These are phyloP conservation scores for Pterocles orientalis DNA, from an alignment of 2,113 vertebrate genomes.

Conservation along the genomic window DNA sequence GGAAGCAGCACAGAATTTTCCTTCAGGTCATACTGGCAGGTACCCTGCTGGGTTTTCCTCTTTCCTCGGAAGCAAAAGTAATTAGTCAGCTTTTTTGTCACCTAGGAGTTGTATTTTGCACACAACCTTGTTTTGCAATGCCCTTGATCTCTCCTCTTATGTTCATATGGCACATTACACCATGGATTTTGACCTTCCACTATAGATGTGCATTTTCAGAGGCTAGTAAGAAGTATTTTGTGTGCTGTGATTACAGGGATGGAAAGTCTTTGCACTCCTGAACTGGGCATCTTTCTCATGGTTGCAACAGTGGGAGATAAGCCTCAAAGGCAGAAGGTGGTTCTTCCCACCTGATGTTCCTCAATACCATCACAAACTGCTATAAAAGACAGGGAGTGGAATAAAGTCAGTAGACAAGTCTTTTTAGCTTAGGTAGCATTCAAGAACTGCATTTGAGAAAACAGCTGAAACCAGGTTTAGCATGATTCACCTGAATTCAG, in stretches of 20 bases:
- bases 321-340: not conserved
- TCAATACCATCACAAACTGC: not conserved
- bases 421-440: not conserved
- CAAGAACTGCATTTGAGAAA: not conserved
- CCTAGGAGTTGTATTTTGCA: not conserved
- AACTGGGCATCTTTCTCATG: not conserved
- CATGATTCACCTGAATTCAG: not conserved
- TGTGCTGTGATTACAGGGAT: not conserved
- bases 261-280: not conserved
- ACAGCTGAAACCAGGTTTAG: conserved; percentile 10
- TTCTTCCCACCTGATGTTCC: not conserved
- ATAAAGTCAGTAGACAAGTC: not conserved
- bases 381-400: not conserved
- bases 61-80: not conserved
- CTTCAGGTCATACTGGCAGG: not conserved
- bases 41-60: not conserved
- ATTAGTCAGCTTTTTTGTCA: not conserved
- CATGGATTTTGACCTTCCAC: not conserved
- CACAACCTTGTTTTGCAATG: not conserved
- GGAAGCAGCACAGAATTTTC: not conserved
- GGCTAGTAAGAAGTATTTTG: not conserved
- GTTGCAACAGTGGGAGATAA: not conserved
- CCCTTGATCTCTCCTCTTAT: not conserved
- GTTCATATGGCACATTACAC: not conserved
- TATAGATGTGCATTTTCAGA: not conserved